Conservation (phyloP, 2,888 invertebrate genomes). For the Mantis religiosa region DNA sequence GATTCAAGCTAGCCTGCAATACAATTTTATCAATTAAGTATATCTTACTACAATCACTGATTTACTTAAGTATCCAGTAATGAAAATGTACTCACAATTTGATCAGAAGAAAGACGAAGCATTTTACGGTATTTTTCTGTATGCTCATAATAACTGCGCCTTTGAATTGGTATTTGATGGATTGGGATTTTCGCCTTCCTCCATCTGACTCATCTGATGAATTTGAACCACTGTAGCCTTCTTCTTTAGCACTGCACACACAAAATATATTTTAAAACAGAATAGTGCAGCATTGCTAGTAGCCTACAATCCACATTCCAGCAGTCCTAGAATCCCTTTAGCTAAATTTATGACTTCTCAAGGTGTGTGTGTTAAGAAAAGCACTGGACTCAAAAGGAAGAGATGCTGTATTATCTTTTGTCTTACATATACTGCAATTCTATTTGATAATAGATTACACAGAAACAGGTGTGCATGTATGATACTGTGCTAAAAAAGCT, state of each 20-base stretch:
- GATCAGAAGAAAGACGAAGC: constrained; percentile 84
- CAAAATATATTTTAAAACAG: background rate
- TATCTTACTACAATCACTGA: too few relatives aligned
- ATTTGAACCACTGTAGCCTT: constrained; percentile 48
- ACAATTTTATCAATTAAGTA: background rate
- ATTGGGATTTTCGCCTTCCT: constrained; percentile 37
- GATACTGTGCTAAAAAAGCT: too few relatives aligned
- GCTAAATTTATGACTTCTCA: too few relatives aligned
- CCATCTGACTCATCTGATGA: constrained; percentile 56
- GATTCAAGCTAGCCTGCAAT: constrained; percentile 70
- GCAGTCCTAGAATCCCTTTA: too few relatives aligned
- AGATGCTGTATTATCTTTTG: too few relatives aligned
- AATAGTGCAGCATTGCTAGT: too few relatives aligned
- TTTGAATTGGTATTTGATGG: constrained; percentile 43
- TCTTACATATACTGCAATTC: too few relatives aligned
- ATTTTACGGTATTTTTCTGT: constrained; percentile 81
- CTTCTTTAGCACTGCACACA: constrained; percentile 34
- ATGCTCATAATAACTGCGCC: constrained; percentile 44
- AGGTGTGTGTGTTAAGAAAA: too few relatives aligned
- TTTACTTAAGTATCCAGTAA: background rate
- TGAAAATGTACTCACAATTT: constrained; percentile 69
- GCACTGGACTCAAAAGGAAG: too few relatives aligned
- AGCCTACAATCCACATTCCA: too few relatives aligned
- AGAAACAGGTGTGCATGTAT: too few relatives aligned
- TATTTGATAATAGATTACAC: too few relatives aligned